phyloP scores from a whole-genome alignment of 37 sponge, comb jelly and placozoan species.

The Ephydatia muelleri region DNA sequence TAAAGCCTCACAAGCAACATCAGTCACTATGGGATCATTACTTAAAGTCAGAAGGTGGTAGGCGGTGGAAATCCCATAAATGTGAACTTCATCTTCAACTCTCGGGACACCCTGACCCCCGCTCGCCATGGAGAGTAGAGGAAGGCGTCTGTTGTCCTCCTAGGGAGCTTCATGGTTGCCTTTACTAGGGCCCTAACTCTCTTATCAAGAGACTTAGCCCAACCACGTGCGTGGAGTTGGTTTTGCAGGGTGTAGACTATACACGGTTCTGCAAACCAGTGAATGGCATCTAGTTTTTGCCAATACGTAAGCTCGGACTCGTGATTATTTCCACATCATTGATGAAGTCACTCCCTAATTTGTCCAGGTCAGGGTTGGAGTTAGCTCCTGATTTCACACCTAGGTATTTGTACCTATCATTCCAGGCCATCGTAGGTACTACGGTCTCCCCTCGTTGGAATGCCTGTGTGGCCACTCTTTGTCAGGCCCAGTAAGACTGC shows the following conservation, averaged over 20 bases:
- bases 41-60: no score
- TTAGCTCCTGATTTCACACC: no score
- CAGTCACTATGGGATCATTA: no score
- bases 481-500: no score
- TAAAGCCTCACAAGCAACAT: background rate
- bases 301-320: background rate
- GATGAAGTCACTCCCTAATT: no score
- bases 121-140: background rate
- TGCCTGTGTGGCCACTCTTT: background rate
- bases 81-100: background rate
- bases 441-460: background rate
- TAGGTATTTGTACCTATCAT: background rate
- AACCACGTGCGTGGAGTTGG: no score
- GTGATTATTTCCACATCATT: no score
- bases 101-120: conserved; percentile 27
- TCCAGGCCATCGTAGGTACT: background rate
- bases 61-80: background rate
- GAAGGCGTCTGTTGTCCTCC: background rate
- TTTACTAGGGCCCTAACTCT: background rate
- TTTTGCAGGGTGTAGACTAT: no score
- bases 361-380: no score
- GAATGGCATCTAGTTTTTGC: background rate
- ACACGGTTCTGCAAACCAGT: background rate
- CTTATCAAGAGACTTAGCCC: no score
- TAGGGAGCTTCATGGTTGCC: background rate